phyloP scores from a whole-genome alignment of 2,113 vertebrate species.

The Seriola quinqueradiata region DNA sequence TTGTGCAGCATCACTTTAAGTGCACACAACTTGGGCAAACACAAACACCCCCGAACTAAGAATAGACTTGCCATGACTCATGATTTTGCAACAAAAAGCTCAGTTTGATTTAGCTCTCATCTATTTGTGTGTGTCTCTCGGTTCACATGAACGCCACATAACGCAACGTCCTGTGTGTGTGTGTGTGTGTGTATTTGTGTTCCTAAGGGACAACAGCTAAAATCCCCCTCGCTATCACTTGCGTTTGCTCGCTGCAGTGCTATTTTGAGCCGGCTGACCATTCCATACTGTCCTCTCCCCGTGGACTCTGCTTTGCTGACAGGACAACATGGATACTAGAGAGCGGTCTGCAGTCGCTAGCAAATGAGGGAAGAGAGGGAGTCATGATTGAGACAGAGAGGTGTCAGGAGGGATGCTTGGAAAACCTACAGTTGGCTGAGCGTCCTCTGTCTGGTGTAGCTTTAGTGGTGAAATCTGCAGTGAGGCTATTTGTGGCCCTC shows the following conservation, averaged over 20 bases:
- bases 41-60: conserved; percentile 72
- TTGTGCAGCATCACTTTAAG: conserved; percentile 71
- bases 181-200: conserved; percentile 40
- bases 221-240: conserved; percentile 63
- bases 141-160: conserved; percentile 24
- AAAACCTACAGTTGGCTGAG: conserved; percentile 21
- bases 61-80: conserved; percentile 82
- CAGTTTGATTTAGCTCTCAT: conserved; percentile 66
- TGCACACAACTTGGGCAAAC: conserved; percentile 71
- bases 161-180: conserved; percentile 25
- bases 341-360: conserved; percentile 50
- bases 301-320: conserved; percentile 70
- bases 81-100: conserved; percentile 79
- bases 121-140: conserved; percentile 34
- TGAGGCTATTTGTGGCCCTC: conserved; percentile 45
- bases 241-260: conserved; percentile 73
- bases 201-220: conserved; percentile 46
- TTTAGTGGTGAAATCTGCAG: conserved; percentile 23
- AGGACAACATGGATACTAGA: conserved; percentile 65
- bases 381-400: conserved; percentile 31
- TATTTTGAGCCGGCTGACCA: conserved; percentile 78
- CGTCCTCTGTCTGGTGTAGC: conserved; percentile 20
- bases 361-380: conserved; percentile 52
- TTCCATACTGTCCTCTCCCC: conserved; percentile 66
- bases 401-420: conserved; percentile 30